A percentile compares a stretch with the other conserved stretches of the same genome.
Conservation (phyloP, 2,113 vertebrate genomes). For the Coregonus clupeaformis region DNA sequence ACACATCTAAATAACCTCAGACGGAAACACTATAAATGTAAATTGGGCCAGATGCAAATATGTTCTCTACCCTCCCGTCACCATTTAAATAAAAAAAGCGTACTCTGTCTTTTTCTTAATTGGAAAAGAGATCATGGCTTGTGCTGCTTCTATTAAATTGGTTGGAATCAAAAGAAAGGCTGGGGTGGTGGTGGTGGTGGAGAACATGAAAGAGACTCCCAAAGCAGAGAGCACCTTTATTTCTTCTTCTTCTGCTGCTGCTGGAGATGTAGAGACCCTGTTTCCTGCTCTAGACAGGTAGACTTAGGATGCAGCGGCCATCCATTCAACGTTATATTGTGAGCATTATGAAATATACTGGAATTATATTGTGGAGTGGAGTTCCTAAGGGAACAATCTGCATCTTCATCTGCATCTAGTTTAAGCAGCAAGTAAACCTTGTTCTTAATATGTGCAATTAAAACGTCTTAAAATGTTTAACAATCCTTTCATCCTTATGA, state of each 20-base stretch:
- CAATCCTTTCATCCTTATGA: neutral
- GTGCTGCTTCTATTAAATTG: conserved; percentile 41
- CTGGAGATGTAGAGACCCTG: neutral
- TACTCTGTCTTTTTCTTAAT: conserved; percentile 48
- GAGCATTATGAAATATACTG: neutral
- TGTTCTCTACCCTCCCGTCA: neutral
- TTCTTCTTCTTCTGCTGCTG: neutral
- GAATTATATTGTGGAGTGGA: neutral
- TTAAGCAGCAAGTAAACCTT: neutral
- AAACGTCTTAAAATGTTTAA: neutral
- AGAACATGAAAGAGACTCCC: conserved; percentile 5
- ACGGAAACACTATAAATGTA: conserved; percentile 72
- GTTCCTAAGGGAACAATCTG: neutral
- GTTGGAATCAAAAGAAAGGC: conserved; percentile 29
- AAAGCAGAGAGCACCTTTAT: neutral
- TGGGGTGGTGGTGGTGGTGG: neutral
- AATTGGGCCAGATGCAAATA: conserved; percentile 64
- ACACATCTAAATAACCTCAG: conserved; percentile 55
- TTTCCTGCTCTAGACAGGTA: neutral
- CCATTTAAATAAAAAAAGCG: conserved; percentile 56
- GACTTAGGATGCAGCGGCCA: too few relatives aligned
- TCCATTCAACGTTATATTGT: too few relatives aligned
- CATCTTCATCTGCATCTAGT: neutral
- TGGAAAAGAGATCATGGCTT: conserved; percentile 42
- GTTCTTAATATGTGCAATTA: neutral